Percentiles rank a stretch among this genome's conserved stretches.
phyloP scores from a whole-genome alignment of 2,113 vertebrate genomes.

The Scophthalmus maximus region DNA sequence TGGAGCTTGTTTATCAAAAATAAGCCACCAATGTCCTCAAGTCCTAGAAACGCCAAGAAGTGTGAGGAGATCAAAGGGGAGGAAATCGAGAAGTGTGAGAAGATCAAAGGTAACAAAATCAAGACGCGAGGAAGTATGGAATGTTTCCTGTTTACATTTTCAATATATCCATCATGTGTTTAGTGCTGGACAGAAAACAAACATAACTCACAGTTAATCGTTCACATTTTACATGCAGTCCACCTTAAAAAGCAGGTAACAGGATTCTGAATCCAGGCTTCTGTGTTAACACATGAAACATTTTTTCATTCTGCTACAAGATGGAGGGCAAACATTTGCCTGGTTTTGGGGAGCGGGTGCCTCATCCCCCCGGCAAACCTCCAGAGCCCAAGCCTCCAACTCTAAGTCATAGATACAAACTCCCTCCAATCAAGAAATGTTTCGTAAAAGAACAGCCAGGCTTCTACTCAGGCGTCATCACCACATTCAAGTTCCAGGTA shows the following conservation, averaged over 20 bases:
- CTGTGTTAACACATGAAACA: not conserved
- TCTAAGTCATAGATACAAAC: not conserved
- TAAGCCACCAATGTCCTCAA: too few relatives aligned
- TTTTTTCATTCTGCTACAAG: constrained; percentile 10
- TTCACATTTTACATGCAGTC: not conserved
- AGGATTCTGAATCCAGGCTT: not conserved
- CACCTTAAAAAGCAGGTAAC: too few relatives aligned
- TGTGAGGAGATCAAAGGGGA: too few relatives aligned
- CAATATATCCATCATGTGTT: too few relatives aligned
- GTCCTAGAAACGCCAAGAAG: too few relatives aligned
- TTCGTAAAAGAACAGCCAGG: not conserved
- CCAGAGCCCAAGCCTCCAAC: constrained; percentile 18
- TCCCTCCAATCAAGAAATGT: not conserved
- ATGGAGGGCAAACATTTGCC: constrained; percentile 61
- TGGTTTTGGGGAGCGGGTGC: constrained; percentile 21
- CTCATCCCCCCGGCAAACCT: constrained; percentile 56
- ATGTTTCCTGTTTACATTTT: too few relatives aligned
- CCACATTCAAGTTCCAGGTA: not conserved
- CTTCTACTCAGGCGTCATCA: not conserved
- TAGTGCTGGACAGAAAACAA: too few relatives aligned
- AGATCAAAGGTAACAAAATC: too few relatives aligned
- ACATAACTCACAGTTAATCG: too few relatives aligned
- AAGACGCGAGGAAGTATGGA: too few relatives aligned
- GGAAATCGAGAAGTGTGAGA: too few relatives aligned
- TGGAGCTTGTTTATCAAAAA: too few relatives aligned